Percentiles rank a stretch among this genome's conserved stretches.
phyloP scores from a whole-genome alignment of 2,888 invertebrate species.

The Trachelus troglodyta region DNA sequence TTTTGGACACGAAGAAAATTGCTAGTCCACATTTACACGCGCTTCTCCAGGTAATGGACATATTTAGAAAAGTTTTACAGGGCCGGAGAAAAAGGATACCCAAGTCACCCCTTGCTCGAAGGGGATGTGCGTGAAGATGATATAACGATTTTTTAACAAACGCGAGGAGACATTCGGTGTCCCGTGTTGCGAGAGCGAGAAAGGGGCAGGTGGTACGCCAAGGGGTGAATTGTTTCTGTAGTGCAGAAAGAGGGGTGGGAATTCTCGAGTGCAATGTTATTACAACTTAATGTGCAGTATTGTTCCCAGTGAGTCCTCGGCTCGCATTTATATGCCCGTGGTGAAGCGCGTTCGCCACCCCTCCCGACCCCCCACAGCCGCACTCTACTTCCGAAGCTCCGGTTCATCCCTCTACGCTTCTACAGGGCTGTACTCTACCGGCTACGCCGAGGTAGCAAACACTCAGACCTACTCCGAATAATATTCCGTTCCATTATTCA shows the following conservation, averaged over 20 bases:
- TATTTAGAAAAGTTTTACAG: neutral
- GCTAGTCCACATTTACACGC: neutral
- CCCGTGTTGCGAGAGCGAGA: constrained; percentile 28
- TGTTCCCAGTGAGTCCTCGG: constrained; percentile 44
- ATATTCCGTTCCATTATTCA: constrained; percentile 60
- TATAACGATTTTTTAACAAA: neutral
- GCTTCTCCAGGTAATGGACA: neutral
- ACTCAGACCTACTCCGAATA: constrained; percentile 36
- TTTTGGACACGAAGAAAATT: neutral
- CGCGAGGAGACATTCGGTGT: neutral
- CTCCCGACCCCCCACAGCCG: neutral
- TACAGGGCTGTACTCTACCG: constrained; percentile 18
- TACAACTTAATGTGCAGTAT: constrained; percentile 55
- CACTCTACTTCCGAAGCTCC: neutral
- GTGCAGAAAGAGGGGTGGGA: neutral
- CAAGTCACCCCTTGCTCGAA: constrained; percentile 17
- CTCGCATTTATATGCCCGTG: constrained; percentile 31
- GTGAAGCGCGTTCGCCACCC: neutral
- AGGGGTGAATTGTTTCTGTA: neutral
- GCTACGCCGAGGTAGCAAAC: constrained; percentile 17
- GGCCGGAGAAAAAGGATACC: neutral
- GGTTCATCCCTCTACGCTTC: constrained; percentile 11
- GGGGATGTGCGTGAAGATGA: constrained; percentile 12
- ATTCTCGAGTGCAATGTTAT: constrained; percentile 42
- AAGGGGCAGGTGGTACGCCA: constrained; percentile 24